Evolutionary conservation across 1,140 invertebrate species (phyloP).

Genomic region (Drosophila parabipectinata): DNA sequence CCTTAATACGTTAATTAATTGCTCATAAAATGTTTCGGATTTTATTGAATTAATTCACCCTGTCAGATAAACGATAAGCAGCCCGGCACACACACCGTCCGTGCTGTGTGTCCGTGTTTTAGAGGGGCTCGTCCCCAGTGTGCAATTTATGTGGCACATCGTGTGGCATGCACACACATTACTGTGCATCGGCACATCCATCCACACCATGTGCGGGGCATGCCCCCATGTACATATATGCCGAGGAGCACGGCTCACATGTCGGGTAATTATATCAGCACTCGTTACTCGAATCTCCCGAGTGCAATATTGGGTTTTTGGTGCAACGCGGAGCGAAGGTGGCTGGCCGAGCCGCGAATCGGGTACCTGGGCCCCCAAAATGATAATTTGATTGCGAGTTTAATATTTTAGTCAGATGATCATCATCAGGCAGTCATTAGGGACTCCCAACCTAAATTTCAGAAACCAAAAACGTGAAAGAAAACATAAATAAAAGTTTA

Average conservation of each 20-base stretch:
- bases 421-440: not conserved
- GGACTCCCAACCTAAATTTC: not conserved
- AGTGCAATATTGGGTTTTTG: slow-evolving; percentile 49
- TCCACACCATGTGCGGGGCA: not conserved
- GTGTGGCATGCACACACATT: slow-evolving; percentile 16
- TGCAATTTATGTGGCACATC: slow-evolving; percentile 28
- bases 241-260: slow-evolving; percentile 29
- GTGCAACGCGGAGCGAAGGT: not conserved
- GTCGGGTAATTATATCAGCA: slow-evolving; percentile 62
- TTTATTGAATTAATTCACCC: slow-evolving; percentile 43
- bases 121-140: slow-evolving; percentile 53
- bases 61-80: slow-evolving; percentile 31
- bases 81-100: not conserved
- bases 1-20: slow-evolving; percentile 37
- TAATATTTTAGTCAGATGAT: slow-evolving; percentile 17
- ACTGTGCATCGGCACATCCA: too few relatives aligned
- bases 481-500: not conserved
- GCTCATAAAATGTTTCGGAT: slow-evolving; percentile 37
- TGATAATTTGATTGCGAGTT: slow-evolving; percentile 45
- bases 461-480: not conserved
- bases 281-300: slow-evolving; percentile 63
- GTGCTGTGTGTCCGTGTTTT: slow-evolving; percentile 1
- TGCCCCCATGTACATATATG: too few relatives aligned
- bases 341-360: slow-evolving; percentile 16
- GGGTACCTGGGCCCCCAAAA: slow-evolving; percentile 37